Evolutionary conservation across 2,797 vertebrate genomes (phyloP).

Genomic region (Leptatherina wallacei): DNA sequence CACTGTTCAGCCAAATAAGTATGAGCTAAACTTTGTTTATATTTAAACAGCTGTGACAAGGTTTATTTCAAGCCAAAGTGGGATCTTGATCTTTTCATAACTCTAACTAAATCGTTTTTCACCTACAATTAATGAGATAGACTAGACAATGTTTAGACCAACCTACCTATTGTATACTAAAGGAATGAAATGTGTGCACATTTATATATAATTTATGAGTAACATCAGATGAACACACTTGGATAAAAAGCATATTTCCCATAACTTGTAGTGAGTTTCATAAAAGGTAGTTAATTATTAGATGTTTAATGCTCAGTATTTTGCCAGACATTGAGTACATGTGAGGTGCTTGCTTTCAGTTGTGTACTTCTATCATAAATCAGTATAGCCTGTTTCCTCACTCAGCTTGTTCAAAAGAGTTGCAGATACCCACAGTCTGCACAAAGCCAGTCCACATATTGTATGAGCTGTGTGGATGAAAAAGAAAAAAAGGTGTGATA

Average conservation of each 20-base stretch:
- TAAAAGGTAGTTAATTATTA: neutral
- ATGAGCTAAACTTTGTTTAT: neutral
- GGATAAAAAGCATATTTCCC: slow-evolving; percentile 1
- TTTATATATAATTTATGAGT: neutral
- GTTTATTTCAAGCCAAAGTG: neutral
- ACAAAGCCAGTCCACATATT: slow-evolving; percentile 39
- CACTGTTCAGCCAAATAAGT: neutral
- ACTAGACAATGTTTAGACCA: neutral
- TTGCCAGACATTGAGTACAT: slow-evolving; percentile 6
- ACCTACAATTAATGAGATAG: neutral
- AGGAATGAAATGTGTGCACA: neutral
- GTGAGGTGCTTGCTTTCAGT: slow-evolving; percentile 38
- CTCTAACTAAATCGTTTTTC: neutral
- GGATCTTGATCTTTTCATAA: neutral
- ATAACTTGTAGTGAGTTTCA: slow-evolving; percentile 1
- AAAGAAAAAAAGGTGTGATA: slow-evolving; percentile 36
- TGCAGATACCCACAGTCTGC: slow-evolving; percentile 51
- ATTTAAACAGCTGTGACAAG: neutral
- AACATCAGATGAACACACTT: neutral
- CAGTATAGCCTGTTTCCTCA: slow-evolving; percentile 35
- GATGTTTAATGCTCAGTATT: neutral
- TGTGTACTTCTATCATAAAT: slow-evolving; percentile 40
- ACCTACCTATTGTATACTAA: neutral
- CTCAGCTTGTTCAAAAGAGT: slow-evolving; percentile 50
- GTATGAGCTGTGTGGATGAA: slow-evolving; percentile 16